These are phyloP conservation scores for Clarias fuscus DNA, from an alignment of 2,797 vertebrate species.

Conservation along the genomic window DNA sequence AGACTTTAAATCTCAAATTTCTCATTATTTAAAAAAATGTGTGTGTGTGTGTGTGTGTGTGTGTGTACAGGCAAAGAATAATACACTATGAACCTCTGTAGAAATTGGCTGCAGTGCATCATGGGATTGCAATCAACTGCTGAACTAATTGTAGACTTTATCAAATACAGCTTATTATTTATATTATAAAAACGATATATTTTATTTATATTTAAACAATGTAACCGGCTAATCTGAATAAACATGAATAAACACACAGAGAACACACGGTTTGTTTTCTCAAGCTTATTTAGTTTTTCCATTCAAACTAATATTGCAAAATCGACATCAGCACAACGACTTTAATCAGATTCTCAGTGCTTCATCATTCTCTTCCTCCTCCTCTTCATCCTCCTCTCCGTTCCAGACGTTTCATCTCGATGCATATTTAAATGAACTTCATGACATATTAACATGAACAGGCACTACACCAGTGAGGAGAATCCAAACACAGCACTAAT, in stretches of 20 bases:
- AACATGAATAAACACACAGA: constrained; percentile 44
- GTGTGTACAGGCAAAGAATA: too few relatives aligned
- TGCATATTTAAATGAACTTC: constrained; percentile 80
- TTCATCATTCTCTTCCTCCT: constrained; percentile 67
- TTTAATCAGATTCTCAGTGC: constrained; percentile 62
- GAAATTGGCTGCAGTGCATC: not conserved
- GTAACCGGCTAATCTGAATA: not conserved
- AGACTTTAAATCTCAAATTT: not conserved
- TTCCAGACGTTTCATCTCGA: constrained; percentile 74
- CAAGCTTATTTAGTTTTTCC: constrained; percentile 72
- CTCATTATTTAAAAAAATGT: not conserved
- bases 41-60: too few relatives aligned
- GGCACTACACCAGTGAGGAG: constrained; percentile 84
- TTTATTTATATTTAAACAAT: too few relatives aligned
- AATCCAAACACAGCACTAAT: constrained; percentile 79
- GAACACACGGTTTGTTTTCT: constrained; percentile 61
- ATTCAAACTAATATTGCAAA: constrained; percentile 75
- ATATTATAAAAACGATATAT: not conserved
- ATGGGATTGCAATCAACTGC: not conserved
- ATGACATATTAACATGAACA: constrained; percentile 82
- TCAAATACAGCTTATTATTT: not conserved
- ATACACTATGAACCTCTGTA: not conserved
- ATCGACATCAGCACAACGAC: constrained; percentile 76
- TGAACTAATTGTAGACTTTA: not conserved
- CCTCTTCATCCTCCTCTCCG: constrained; percentile 65